These are phyloP conservation scores for Xiphophorus birchmanni DNA, from an alignment of 2,797 vertebrate species.

Conservation along the genomic window DNA sequence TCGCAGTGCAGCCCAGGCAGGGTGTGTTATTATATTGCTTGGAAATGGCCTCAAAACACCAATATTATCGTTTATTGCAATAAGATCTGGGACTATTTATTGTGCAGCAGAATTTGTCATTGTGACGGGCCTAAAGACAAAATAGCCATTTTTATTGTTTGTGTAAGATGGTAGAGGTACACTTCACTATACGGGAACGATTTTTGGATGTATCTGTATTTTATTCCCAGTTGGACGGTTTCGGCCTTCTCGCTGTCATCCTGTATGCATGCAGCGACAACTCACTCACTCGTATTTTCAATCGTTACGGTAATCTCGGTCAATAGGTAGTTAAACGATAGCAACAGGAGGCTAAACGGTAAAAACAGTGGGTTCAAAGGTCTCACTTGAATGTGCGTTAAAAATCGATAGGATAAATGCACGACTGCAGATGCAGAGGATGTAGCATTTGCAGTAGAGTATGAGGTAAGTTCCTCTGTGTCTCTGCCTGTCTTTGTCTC, in stretches of 20 bases:
- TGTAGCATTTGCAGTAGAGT: slow-evolving; percentile 59
- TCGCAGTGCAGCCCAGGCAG: background rate
- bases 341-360: background rate
- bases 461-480: slow-evolving; percentile 82
- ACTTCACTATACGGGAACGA: background rate
- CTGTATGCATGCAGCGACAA: background rate
- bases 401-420: slow-evolving; percentile 21
- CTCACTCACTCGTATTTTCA: background rate
- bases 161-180: background rate
- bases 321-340: slow-evolving; percentile 18
- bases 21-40: no score
- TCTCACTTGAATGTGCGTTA: slow-evolving; percentile 39
- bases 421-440: slow-evolving; percentile 41
- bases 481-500: slow-evolving; percentile 74
- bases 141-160: background rate
- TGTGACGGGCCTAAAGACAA: background rate
- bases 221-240: background rate
- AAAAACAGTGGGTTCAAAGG: background rate
- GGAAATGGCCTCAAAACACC: no score
- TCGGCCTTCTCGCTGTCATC: background rate
- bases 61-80: no score
- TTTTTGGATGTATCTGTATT: background rate
- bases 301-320: slow-evolving; percentile 30
- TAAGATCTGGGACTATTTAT: no score
- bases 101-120: no score